Evolutionary conservation across 2,113 vertebrate species (phyloP), one percentile per base, ranked within the genome.

Genomic region (Indicator indicator): DNA sequence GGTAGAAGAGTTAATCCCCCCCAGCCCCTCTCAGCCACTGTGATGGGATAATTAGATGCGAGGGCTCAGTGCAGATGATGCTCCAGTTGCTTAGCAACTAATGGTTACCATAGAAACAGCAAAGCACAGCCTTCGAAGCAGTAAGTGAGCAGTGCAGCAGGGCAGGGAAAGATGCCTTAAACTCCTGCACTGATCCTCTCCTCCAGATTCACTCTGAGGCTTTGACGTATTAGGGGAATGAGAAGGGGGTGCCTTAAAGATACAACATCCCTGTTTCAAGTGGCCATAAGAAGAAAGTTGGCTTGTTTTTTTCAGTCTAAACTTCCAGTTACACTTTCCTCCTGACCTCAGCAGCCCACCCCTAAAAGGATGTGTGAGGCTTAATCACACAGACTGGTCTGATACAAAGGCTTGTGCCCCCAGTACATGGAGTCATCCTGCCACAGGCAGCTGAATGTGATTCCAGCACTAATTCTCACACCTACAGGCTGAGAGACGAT

Each of bases 11-110:
- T 93, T 97, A 97, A 97, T 97, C 96, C 96, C 93, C 90, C 84
- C 92, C 94, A 97, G 97, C 93, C 97, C 97, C 97, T 97, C 97
- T 96, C 94, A 70, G 97, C 74, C 68, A 75, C 96, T 85, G 96
- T 97, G 97, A 98, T 97, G 97, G 98, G 98, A 98, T 98, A 98
- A 98, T 99, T 98, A 98, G 98, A 98, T 98, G 98, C 89, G 93
- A 98, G 97, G 97, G 97, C 97, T 98, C 97, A 96, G 97, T 92
- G 88, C 97, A 98, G 97, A 98, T 97, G 98, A 98, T 98, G 97
- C 98, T 98, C 97, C 97, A 96, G 99, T 99, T 98, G 98, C 99
- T 97, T 98, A 98, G 99, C 98, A 99, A 99, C 98, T 98, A 98
- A 98, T 98, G 98, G 98, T 99, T 99, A 98, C 98, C 97, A 97